These are phyloP conservation scores for Listronotus bonariensis DNA, from an alignment of 1,140 invertebrate genomes.

Conservation along the genomic window DNA sequence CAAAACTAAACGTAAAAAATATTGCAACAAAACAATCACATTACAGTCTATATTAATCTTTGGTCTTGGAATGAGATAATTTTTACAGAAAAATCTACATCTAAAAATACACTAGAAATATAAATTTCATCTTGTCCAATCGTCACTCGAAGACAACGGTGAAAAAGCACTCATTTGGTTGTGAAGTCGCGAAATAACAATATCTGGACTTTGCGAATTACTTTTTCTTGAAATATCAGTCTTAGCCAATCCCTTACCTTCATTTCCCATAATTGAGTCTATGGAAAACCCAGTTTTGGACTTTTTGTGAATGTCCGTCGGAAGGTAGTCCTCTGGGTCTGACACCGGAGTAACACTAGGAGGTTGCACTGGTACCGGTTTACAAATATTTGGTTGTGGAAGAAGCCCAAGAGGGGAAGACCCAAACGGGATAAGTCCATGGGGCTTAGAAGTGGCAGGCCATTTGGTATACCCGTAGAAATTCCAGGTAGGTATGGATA, in stretches of 20 bases:
- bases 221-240: slow-evolving; percentile 39
- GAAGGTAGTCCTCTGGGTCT: slow-evolving; percentile 47
- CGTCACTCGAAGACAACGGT: slow-evolving; percentile 48
- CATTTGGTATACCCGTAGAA: slow-evolving; percentile 40
- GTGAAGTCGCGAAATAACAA: slow-evolving; percentile 41
- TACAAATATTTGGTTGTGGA: slow-evolving; percentile 58
- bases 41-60: slow-evolving; percentile 44
- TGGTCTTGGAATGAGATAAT: slow-evolving; percentile 37
- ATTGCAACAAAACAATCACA: slow-evolving; percentile 49
- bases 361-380: slow-evolving; percentile 60
- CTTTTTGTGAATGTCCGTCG: slow-evolving; percentile 50
- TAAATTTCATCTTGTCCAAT: slow-evolving; percentile 54
- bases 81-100: slow-evolving; percentile 16
- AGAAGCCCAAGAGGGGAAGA: slow-evolving; percentile 48
- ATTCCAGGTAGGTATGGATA: slow-evolving; percentile 51
- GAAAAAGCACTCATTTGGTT: slow-evolving; percentile 52
- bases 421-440: slow-evolving; percentile 52
- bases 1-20: slow-evolving; percentile 41
- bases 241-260: slow-evolving; percentile 34
- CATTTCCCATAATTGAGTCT: slow-evolving; percentile 53
- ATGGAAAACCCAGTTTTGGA: slow-evolving; percentile 53
- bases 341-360: slow-evolving; percentile 47
- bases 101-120: slow-evolving; percentile 2
- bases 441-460: slow-evolving; percentile 50
- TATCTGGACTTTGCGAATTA: slow-evolving; percentile 40